Percentiles rank a stretch among this genome's conserved stretches.
Evolutionary conservation across 2,797 vertebrate genomes (phyloP).

Genomic region (Leucoraja ocellata): DNA sequence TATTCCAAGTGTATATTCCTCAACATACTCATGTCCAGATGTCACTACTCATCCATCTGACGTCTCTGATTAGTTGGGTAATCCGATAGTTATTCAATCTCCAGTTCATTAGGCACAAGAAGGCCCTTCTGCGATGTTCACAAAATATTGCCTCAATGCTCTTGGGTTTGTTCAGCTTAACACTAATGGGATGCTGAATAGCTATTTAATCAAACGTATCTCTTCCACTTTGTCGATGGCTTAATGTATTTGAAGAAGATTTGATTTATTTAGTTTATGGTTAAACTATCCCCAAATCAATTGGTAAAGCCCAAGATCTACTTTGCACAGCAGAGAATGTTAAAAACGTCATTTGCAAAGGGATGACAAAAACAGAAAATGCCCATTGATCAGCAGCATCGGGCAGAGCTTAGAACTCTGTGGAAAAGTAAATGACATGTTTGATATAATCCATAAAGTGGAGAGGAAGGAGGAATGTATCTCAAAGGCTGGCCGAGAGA

Average conservation of each 20-base stretch:
- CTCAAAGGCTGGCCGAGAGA: not conserved
- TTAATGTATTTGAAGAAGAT: constrained; percentile 5
- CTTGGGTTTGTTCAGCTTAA: constrained; percentile 11
- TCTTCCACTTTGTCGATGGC: constrained; percentile 14
- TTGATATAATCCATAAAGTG: not conserved
- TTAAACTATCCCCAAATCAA: constrained; percentile 29
- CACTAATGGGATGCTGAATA: constrained; percentile 31
- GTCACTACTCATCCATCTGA: not conserved
- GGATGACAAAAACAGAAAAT: not conserved
- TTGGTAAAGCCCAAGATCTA: not conserved
- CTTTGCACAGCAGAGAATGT: not conserved
- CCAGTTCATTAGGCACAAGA: not conserved
- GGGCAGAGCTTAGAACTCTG: not conserved
- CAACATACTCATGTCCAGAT: not conserved
- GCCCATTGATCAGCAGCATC: too few species aligned
- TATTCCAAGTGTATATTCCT: not conserved
- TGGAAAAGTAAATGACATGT: not conserved
- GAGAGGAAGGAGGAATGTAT: not conserved
- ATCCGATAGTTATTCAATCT: not conserved
- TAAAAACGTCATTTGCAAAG: not conserved
- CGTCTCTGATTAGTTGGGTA: not conserved
- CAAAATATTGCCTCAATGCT: not conserved
- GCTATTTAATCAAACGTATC: constrained; percentile 20
- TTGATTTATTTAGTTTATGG: constrained; percentile 22
- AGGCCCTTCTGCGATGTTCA: not conserved